A percentile compares a stretch with the other conserved stretches of the same genome.
Conservation (phyloP, 2,113 vertebrate genomes). For the Nyctibius bracteatus region DNA sequence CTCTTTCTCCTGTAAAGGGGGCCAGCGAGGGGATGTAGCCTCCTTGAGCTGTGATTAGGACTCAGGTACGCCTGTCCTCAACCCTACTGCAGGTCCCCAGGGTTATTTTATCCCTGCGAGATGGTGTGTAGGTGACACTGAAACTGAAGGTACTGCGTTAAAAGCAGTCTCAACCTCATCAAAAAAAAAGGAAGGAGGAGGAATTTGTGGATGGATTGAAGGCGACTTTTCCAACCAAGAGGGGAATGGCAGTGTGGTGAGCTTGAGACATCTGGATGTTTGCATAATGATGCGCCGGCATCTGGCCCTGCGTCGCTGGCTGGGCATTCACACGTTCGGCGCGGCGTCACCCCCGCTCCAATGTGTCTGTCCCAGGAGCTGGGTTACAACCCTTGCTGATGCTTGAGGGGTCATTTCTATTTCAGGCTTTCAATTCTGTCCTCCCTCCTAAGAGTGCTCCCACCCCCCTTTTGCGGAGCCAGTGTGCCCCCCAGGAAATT, state of each 20-base stretch:
- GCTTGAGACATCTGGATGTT: slow-evolving; percentile 50
- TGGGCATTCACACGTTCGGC: not conserved
- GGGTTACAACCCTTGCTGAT: not conserved
- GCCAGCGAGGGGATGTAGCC: not conserved
- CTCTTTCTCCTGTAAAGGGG: not conserved
- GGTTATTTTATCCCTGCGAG: not conserved
- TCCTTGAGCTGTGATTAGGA: not conserved
- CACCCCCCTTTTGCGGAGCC: not conserved
- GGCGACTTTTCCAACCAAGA: not conserved
- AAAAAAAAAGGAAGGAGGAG: not conserved
- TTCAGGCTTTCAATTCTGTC: not conserved
- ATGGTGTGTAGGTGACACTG: not conserved
- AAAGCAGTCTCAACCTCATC: not conserved
- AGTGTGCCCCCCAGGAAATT: not conserved
- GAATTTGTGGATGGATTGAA: not conserved
- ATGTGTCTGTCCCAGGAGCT: not conserved
- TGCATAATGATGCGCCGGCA: slow-evolving; percentile 5
- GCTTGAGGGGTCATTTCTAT: not conserved
- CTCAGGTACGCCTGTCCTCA: not conserved
- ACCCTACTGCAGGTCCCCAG: not conserved
- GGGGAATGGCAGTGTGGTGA: not conserved
- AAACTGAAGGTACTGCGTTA: not conserved
- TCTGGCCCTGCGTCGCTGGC: not conserved
- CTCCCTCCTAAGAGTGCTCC: not conserved
- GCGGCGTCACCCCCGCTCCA: not conserved